Conservation (phyloP, 2,797 vertebrate genomes). For the Anolis apletophallus region DNA sequence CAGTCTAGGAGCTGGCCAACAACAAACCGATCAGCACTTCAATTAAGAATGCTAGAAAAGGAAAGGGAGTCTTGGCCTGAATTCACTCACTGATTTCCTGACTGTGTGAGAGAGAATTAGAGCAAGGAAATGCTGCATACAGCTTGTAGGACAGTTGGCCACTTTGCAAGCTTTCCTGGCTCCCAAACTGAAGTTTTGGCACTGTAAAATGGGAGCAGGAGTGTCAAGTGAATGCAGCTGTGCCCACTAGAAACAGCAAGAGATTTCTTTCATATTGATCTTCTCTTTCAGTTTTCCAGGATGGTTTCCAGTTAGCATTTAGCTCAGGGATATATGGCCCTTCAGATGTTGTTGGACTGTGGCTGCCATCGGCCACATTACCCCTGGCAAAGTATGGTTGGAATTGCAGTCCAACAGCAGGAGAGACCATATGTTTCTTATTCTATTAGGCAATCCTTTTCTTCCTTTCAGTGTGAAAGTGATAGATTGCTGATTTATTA, state of each 20-base stretch:
- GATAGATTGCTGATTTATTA: too few species aligned
- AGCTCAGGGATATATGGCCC: not conserved
- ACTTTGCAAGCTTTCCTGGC: not conserved
- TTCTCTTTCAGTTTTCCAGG: not conserved
- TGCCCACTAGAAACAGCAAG: not conserved
- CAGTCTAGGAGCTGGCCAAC: not conserved
- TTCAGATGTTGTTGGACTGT: not conserved
- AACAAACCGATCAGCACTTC: conserved; percentile 13
- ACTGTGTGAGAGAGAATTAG: not conserved
- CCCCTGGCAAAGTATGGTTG: not conserved
- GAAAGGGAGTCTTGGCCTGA: not conserved
- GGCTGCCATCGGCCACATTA: not conserved
- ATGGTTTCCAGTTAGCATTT: not conserved
- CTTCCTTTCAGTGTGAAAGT: not conserved
- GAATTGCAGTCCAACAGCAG: not conserved
- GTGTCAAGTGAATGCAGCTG: not conserved
- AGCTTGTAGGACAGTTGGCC: not conserved
- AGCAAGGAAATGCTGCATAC: not conserved
- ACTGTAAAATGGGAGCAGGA: not conserved
- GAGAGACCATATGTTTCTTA: not conserved
- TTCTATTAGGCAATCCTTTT: not conserved
- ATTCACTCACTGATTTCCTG: not conserved
- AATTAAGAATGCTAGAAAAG: conserved; percentile 3
- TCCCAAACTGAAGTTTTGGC: conserved; percentile 11
- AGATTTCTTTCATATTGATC: not conserved